Evolutionary conservation across 2,113 vertebrate species (phyloP).

Genomic region (Procavia capensis): DNA sequence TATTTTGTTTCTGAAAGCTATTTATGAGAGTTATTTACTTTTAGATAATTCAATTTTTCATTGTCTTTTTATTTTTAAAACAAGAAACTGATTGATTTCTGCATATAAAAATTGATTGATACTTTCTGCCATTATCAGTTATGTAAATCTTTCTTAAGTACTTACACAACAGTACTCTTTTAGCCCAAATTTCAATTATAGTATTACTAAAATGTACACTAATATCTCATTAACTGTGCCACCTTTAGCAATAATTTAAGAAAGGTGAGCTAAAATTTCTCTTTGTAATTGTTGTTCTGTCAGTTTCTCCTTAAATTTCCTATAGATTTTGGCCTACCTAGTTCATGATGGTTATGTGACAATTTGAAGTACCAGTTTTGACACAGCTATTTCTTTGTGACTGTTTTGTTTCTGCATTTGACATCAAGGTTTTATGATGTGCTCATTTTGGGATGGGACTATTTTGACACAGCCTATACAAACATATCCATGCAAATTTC

Average conservation of each 20-base stretch:
- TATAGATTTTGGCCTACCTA: background rate
- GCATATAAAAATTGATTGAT: background rate
- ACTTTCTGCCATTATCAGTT: background rate
- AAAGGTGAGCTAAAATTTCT: background rate
- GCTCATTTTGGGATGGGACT: background rate
- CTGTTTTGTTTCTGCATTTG: background rate
- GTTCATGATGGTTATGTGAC: background rate
- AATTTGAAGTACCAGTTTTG: background rate
- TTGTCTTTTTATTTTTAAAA: background rate
- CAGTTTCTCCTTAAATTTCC: background rate
- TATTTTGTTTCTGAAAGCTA: background rate
- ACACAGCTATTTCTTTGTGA: background rate
- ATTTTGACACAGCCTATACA: background rate
- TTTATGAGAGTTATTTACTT: background rate
- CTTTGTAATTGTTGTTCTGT: background rate
- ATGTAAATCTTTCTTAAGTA: background rate
- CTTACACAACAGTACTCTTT: background rate
- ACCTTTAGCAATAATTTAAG: background rate
- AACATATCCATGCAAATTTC: background rate
- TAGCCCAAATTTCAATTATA: background rate
- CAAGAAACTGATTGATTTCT: background rate
- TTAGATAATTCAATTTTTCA: background rate
- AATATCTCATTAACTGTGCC: background rate
- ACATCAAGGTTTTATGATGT: background rate
- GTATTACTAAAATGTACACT: background rate